Base-by-base conservation (phyloP, 2,113 vertebrate species). In the Nymphicus hollandicus region DNA sequence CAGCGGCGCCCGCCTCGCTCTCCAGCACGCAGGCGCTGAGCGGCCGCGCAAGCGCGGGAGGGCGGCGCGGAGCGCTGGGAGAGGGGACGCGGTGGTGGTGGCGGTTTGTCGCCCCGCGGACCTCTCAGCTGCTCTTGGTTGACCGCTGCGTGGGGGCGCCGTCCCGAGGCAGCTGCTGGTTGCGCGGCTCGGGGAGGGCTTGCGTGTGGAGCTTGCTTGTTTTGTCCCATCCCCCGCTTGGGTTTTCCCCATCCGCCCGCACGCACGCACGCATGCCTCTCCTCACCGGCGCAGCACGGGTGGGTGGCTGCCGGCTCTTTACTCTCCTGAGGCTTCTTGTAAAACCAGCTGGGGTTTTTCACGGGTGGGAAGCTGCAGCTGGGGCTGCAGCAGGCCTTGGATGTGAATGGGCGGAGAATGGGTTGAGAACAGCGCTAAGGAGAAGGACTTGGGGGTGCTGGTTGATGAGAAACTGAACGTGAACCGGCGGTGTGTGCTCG, bases 31-130 rank as follows among this genome's bases (percentile, higher is more conserved):
- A 90, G 31, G 89, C 90, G 90, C 53, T 5, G 3, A 16, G n/a
- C 19, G 13, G 19, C 22, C 4, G 79, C 82, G 77, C 82, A 86
- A 37, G 86, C 78, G 91, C 61, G 33, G 15, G 11, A 3, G 5
- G 13, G n/a, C 1, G 14, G 17, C 22, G 5, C 7, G 37, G 56
- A 31, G 0, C 1, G 18, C 4, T 5, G 22, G 8, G 18, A 3
- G n/a, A 2, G 2, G 31, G 23, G 33, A 10, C 20, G 8, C 1
- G 47, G 2, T 8, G 65, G 15, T 1, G 9, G 41, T 10, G 0
- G 4, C 0, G 24, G 11, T 9, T 0, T 0, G 17, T 3, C 1
- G 5, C 10, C 1, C 1, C 1, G 13, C 4, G 0, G 24, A 27
- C 53, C 8, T 2, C 1, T 10, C 1, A 1, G 18, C 12, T 6